Evolutionary conservation across 2,113 vertebrate genomes (phyloP).

Genomic region (Quiscalus mexicanus): DNA sequence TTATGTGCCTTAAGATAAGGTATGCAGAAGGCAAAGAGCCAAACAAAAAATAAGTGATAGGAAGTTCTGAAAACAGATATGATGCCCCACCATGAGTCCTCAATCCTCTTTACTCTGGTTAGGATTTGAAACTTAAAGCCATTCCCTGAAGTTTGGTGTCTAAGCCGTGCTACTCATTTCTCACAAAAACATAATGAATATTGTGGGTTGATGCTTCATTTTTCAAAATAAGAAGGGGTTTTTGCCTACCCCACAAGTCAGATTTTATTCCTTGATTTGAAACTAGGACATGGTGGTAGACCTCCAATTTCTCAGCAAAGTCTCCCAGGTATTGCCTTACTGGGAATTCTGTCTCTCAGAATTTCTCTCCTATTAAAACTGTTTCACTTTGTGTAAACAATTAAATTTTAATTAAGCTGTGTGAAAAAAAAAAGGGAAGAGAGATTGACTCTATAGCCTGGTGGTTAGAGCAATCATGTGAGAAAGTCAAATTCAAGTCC

Average conservation of each 20-base stretch:
- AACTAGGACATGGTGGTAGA: neutral
- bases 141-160: neutral
- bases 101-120: neutral
- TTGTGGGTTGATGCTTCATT: neutral
- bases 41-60: neutral
- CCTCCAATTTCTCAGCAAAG: neutral
- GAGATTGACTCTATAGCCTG: conserved; percentile 51
- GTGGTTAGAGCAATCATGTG: conserved; percentile 45
- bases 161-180: rapidly evolving
- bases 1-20: neutral
- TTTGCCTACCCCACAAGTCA: neutral
- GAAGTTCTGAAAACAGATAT: neutral
- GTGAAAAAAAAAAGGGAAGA: neutral
- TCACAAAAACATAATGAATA: neutral
- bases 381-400: conserved; percentile 56
- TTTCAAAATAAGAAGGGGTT: neutral
- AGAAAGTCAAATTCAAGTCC: conserved; percentile 25
- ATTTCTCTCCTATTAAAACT: conserved; percentile 38
- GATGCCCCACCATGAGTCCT: neutral
- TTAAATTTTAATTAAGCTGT: conserved; percentile 59
- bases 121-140: neutral
- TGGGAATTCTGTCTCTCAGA: conserved; percentile 16
- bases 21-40: neutral
- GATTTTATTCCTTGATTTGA: neutral
- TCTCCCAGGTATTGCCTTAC: neutral